Conservation (phyloP, 2,113 vertebrate genomes). For the Nibea albiflora region DNA sequence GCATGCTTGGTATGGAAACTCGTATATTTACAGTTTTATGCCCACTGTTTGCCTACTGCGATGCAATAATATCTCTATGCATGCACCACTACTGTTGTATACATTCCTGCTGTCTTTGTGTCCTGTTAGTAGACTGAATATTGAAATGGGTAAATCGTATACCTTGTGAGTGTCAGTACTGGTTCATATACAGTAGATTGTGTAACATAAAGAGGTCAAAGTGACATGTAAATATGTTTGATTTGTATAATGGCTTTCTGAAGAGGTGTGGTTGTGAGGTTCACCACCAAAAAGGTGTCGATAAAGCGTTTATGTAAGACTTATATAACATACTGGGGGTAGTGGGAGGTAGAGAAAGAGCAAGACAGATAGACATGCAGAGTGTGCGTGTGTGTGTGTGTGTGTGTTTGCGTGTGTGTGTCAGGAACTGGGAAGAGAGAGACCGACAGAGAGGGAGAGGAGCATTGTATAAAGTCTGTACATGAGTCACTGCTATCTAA, state of each 20-base stretch:
- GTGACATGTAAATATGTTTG: slow-evolving; percentile 44
- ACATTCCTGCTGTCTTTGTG: slow-evolving; percentile 54
- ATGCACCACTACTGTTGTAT: slow-evolving; percentile 65
- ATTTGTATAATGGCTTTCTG: slow-evolving; percentile 56
- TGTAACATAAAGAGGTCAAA: slow-evolving; percentile 56
- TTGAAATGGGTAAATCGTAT: slow-evolving; percentile 42
- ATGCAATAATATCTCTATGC: slow-evolving; percentile 71
- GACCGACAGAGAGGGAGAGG: slow-evolving; percentile 40
- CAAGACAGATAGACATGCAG: slow-evolving; percentile 55
- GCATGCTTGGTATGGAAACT: slow-evolving; percentile 57
- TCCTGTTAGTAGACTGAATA: slow-evolving; percentile 29
- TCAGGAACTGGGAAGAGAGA: slow-evolving; percentile 36
- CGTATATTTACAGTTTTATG: slow-evolving; percentile 30
- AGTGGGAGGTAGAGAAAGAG: slow-evolving; percentile 72
- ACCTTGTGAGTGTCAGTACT: slow-evolving; percentile 44
- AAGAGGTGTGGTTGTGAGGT: slow-evolving; percentile 58
- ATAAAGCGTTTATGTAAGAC: slow-evolving; percentile 77
- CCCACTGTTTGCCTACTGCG: slow-evolving; percentile 33
- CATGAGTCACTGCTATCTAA: slow-evolving; percentile 70
- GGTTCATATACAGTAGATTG: slow-evolving; percentile 49
- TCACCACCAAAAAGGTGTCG: slow-evolving; percentile 66
- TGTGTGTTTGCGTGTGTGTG: slow-evolving; percentile 15
- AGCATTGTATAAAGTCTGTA: slow-evolving; percentile 59
- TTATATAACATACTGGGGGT: slow-evolving; percentile 78
- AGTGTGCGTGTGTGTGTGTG: neutral